Evolutionary conservation across 2,888 invertebrate genomes (phyloP).

Genomic region (Tipula vernalis): DNA sequence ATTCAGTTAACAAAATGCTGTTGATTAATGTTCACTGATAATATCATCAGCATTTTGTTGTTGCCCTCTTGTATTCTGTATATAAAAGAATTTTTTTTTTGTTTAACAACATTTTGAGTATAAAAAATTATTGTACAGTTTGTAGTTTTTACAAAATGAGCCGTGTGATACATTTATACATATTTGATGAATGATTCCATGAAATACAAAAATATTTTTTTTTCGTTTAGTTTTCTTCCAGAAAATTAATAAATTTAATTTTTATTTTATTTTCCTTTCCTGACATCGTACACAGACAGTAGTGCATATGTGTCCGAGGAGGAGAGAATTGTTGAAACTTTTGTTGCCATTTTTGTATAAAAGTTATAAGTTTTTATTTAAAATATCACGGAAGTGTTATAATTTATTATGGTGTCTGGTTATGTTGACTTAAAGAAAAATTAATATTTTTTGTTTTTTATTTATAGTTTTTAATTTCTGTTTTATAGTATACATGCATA

Average conservation of each 20-base stretch:
- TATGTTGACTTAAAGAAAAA: background rate
- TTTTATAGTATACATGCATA: background rate
- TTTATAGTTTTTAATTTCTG: background rate
- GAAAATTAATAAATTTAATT: background rate
- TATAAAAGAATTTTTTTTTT: background rate
- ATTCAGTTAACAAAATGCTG: background rate
- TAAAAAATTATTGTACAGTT: background rate
- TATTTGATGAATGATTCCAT: background rate
- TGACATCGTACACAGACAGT: background rate
- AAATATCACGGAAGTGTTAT: background rate
- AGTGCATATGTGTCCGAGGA: background rate
- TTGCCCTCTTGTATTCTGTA: background rate
- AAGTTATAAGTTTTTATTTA: background rate
- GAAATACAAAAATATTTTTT: background rate
- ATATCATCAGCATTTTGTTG: background rate
- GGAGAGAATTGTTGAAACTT: background rate
- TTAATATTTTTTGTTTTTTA: background rate
- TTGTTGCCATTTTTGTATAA: background rate
- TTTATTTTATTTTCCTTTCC: background rate
- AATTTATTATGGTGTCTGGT: background rate
- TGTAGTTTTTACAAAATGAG: background rate
- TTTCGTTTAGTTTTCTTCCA: background rate
- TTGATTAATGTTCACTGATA: constrained; percentile 4
- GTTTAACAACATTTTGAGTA: background rate
- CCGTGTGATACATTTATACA: background rate